Conservation (phyloP, 1,140 invertebrate genomes). For the Pseudomyrmex flavicornis region DNA sequence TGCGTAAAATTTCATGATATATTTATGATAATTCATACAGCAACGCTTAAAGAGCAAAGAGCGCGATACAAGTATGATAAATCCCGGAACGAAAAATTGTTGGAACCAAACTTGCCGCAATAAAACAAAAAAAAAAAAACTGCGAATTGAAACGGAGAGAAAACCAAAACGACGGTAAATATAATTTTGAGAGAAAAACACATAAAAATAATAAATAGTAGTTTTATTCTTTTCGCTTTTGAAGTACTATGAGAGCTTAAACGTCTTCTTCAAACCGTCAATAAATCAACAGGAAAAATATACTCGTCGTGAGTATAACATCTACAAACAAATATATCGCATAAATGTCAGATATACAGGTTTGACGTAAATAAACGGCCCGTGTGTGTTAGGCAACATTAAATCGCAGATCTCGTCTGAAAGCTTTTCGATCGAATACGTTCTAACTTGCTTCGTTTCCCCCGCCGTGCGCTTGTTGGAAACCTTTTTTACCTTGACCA, state of each 20-base stretch:
- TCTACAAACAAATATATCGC: slow-evolving; percentile 37
- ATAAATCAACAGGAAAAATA: slow-evolving; percentile 40
- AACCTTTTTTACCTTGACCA: slow-evolving; percentile 71
- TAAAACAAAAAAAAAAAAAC: too few species aligned
- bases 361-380: slow-evolving; percentile 43
- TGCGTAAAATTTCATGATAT: slow-evolving; percentile 60
- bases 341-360: slow-evolving; percentile 17
- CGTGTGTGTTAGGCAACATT: not conserved
- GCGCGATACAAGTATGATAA: slow-evolving; percentile 55
- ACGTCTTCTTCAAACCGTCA: slow-evolving; percentile 8
- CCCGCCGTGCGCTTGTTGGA: slow-evolving; percentile 46
- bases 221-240: not conserved
- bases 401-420: slow-evolving; percentile 10
- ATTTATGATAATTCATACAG: slow-evolving; percentile 60
- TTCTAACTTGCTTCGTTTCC: slow-evolving; percentile 55
- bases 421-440: slow-evolving; percentile 27
- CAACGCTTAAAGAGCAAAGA: slow-evolving; percentile 55
- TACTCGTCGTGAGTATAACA: slow-evolving; percentile 33
- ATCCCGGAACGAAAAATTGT: slow-evolving; percentile 44
- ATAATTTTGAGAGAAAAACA: not conserved
- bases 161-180: not conserved
- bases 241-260: slow-evolving; percentile 30
- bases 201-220: not conserved
- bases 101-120: too few species aligned
- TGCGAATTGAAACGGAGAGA: too few species aligned